A percentile compares a stretch with the other conserved stretches of the same genome.
phyloP scores from a whole-genome alignment of 1,140 invertebrate genomes.

The Apis cerana region DNA sequence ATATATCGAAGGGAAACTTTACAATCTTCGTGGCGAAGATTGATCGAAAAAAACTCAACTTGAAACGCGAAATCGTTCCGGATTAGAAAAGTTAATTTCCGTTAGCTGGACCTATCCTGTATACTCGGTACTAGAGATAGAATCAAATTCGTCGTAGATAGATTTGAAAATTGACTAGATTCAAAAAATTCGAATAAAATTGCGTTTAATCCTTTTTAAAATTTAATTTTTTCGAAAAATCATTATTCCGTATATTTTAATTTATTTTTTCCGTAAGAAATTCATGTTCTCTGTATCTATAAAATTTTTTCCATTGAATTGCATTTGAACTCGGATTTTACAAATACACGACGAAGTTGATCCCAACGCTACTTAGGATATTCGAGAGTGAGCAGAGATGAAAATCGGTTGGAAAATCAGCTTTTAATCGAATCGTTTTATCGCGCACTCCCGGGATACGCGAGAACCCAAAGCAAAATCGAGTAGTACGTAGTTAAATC shows the following conservation, averaged over 20 bases:
- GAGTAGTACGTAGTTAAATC: constrained; percentile 22
- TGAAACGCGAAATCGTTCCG: not conserved
- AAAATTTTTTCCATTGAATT: too few species aligned
- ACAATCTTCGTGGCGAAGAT: not conserved
- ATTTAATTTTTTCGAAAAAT: too few species aligned
- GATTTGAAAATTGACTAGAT: too few species aligned
- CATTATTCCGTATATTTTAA: too few species aligned
- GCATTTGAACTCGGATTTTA: too few species aligned
- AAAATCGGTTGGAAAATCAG: constrained; percentile 55
- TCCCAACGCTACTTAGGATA: not conserved
- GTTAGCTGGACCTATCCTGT: not conserved
- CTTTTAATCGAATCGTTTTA: constrained; percentile 57
- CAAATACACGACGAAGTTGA: too few species aligned
- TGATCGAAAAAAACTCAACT: not conserved
- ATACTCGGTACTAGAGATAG: too few species aligned
- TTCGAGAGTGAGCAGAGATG: not conserved
- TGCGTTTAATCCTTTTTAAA: too few species aligned
- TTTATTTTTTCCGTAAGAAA: too few species aligned
- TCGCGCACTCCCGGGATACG: constrained; percentile 38
- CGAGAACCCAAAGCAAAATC: constrained; percentile 23
- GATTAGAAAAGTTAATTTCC: constrained; percentile 13
- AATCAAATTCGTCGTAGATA: too few species aligned
- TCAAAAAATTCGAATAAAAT: too few species aligned
- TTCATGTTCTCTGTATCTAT: too few species aligned
- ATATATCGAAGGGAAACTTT: constrained; percentile 8